Percentiles rank a stretch among this genome's conserved stretches.
Conservation (phyloP, 2,888 invertebrate species). For the Apamea monoglypha region DNA sequence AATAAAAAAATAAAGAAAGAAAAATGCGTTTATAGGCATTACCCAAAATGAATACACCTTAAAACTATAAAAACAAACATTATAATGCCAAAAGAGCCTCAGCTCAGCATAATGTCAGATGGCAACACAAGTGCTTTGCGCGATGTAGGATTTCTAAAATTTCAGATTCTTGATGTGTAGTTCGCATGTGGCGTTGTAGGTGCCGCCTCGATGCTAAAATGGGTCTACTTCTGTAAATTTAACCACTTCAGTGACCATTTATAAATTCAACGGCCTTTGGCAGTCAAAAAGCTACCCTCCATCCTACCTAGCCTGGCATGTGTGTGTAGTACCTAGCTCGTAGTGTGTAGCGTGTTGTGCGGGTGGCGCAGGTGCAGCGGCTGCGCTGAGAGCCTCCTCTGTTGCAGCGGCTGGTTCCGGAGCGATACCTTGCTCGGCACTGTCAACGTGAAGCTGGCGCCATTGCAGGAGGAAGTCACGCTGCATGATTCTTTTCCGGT, state of each 20-base stretch:
- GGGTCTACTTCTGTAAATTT: not conserved
- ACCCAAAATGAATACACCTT: too few relatives aligned
- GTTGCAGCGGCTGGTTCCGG: conserved; percentile 98
- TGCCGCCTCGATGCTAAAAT: not conserved
- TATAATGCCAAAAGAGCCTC: too few relatives aligned
- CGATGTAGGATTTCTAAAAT: not conserved
- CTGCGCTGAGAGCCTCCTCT: conserved; percentile 82
- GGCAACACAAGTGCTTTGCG: too few relatives aligned
- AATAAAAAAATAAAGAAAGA: too few relatives aligned
- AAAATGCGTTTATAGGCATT: too few relatives aligned
- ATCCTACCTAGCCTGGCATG: conserved; percentile 2
- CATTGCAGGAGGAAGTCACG: conserved; percentile 96
- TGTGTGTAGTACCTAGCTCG: conserved; percentile 28
- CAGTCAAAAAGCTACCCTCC: not conserved
- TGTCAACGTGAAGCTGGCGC: conserved; percentile 95
- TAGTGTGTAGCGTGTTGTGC: conserved; percentile 33
- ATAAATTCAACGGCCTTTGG: not conserved
- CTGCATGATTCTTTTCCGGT: conserved; percentile 98
- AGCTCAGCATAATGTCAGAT: too few relatives aligned
- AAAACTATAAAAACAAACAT: too few relatives aligned
- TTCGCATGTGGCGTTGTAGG: not conserved
- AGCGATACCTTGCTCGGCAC: conserved; percentile 96
- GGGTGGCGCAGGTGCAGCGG: conserved; percentile 70
- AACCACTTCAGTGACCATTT: not conserved
- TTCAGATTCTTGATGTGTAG: not conserved